Base-by-base conservation (phyloP, 2,113 vertebrate genomes). In the Petrocephalus zakoni region DNA sequence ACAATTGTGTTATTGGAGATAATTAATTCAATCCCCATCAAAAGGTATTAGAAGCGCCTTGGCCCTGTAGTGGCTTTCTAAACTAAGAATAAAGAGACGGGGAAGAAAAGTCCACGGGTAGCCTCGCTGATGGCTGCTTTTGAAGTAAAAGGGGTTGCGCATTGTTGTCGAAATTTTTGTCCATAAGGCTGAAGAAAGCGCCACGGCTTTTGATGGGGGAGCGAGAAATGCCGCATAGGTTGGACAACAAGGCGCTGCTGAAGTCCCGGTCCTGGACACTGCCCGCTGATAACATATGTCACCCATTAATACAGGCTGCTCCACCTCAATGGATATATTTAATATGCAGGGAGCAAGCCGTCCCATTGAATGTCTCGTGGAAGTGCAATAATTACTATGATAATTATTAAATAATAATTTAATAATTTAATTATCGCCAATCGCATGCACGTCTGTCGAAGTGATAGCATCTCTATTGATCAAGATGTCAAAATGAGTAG, bases 21-120 rank as follows among this genome's bases (percentile, higher is more conserved):
- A 99, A 99, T 99, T 95, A 98, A 99, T 99, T 98, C 97, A 97
- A 98, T 98, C 97, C 97, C 96, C 97, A 97, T 99, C 97, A 98
- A 97, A 98, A 97, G 97, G 98, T 96, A 96, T 97, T 96, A 97
- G 97, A 95, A 96, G 96, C 93, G 96, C 95, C 95, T 95, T 90
- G 96, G 96, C 96, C 96, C 95, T 93, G 96, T 95, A 95, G 95
- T 95, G 95, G 93, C 95, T 94, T 95, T 96, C 93, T 92, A 94
- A 95, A 93, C 94, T 90, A 91, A 92, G 94, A 97, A 98, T 98
- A 95, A 98, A 98, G 98, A 94, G 96, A 90, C 95, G 92, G 94
- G 94, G 93, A 93, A 94, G 94, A 95, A 95, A 93, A 90, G 90
- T 96, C 95, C 96, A 92, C 94, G 93, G 95, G 94, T 94, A 95